Evolutionary conservation across 2,797 vertebrate species (phyloP).

Genomic region (Acropternis orthonyx): DNA sequence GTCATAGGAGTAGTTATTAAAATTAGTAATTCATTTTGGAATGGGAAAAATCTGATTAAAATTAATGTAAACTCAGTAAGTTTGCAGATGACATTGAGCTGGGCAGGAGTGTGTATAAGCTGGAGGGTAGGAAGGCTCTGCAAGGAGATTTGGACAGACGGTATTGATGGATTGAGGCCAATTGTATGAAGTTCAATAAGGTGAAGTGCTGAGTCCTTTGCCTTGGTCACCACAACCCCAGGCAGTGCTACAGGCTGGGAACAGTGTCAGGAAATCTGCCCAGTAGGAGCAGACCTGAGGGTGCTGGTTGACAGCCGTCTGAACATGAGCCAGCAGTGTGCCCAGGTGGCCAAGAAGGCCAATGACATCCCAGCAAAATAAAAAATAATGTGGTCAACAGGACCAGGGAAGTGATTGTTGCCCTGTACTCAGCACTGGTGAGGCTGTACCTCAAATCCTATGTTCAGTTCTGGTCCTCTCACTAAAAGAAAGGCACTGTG

Average conservation of each 20-base stretch:
- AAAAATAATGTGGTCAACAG: background rate
- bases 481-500: background rate
- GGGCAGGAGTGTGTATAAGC: background rate
- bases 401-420: rapidly evolving
- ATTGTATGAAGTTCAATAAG: background rate
- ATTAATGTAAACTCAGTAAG: background rate
- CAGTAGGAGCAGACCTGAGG: rapidly evolving
- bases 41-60: background rate
- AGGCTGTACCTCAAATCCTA: background rate
- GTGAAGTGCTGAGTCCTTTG: background rate
- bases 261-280: background rate
- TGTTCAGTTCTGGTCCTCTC: background rate
- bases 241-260: rapidly evolving
- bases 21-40: background rate
- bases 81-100: background rate
- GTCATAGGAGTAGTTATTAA: background rate
- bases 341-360: background rate
- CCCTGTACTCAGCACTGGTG: background rate
- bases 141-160: background rate
- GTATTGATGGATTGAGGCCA: rapidly evolving
- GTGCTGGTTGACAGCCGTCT: rapidly evolving
- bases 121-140: background rate
- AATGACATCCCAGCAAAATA: background rate
- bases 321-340: background rate
- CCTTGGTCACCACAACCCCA: background rate